Evolutionary conservation across 2,797 vertebrate genomes (phyloP).

Genomic region (Steatocranus sp.): DNA sequence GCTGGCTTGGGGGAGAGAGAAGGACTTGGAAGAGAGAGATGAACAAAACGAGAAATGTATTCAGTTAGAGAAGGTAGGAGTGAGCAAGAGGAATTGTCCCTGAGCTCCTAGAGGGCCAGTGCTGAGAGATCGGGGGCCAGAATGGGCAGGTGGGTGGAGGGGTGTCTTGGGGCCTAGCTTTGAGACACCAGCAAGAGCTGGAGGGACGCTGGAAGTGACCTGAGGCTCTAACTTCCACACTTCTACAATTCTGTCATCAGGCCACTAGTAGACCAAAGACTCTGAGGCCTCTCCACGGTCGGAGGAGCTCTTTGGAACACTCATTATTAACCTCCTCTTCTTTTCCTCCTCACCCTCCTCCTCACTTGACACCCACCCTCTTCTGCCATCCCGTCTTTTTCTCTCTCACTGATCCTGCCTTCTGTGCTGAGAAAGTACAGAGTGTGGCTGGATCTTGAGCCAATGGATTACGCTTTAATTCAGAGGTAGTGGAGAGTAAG

Average conservation of each 20-base stretch:
- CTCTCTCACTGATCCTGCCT: conserved; percentile 28
- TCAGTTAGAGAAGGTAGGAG: conserved; percentile 8
- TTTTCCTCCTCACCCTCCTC: neutral
- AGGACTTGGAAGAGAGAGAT: conserved; percentile 29
- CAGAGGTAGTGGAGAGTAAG: neutral
- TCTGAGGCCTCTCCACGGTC: conserved; percentile 40
- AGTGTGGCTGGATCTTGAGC: conserved; percentile 14
- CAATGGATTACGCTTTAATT: conserved; percentile 29
- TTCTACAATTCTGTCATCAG: conserved; percentile 38
- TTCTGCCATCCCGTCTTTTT: neutral
- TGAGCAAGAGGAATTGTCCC: conserved; percentile 16
- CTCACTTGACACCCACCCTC: conserved; percentile 13
- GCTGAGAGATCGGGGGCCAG: conserved; percentile 6
- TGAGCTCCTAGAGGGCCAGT: conserved; percentile 18
- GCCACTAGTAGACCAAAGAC: conserved; percentile 32
- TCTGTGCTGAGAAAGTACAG: conserved; percentile 35
- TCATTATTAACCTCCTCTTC: conserved; percentile 57
- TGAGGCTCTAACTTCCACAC: conserved; percentile 52
- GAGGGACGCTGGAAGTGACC: neutral
- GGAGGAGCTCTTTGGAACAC: conserved; percentile 57
- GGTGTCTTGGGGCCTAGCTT: conserved; percentile 11
- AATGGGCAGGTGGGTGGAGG: neutral
- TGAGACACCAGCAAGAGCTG: conserved; percentile 16
- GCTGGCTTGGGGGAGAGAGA: conserved; percentile 43
- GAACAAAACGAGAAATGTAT: conserved; percentile 55